phyloP scores from a whole-genome alignment of 1,140 invertebrate genomes.

The Lasioglossum baleicum region DNA sequence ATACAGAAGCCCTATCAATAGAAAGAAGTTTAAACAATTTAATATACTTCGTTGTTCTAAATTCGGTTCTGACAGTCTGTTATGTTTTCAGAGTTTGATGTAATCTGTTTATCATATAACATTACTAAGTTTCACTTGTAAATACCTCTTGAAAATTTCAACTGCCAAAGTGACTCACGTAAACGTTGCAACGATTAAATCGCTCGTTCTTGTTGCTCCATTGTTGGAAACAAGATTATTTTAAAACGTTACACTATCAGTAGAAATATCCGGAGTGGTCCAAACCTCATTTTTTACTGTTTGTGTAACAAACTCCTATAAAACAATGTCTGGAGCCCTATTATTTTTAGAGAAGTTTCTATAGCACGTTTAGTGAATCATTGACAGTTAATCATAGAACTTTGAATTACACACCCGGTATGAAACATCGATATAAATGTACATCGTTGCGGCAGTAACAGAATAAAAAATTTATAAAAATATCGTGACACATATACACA shows the following conservation, averaged over 20 bases:
- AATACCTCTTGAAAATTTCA: not conserved
- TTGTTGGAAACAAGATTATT: not conserved
- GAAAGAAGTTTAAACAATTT: too few species aligned
- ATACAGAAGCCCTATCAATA: too few species aligned
- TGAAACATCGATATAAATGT: not conserved
- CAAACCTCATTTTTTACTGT: not conserved
- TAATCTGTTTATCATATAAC: not conserved
- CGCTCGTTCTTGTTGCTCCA: not conserved
- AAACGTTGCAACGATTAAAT: not conserved
- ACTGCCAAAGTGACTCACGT: not conserved
- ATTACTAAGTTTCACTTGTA: not conserved
- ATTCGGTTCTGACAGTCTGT: not conserved
- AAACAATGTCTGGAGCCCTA: not conserved
- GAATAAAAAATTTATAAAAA: not conserved
- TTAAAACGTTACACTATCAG: not conserved
- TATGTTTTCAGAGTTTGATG: not conserved
- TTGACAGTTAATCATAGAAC: not conserved
- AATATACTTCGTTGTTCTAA: not conserved
- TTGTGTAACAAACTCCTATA: not conserved
- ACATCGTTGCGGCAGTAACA: not conserved
- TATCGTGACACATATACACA: not conserved
- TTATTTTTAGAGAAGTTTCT: slow-evolving; percentile 4
- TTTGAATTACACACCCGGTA: too few species aligned
- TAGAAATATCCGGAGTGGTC: not conserved
- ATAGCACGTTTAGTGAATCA: not conserved